phyloP scores from a whole-genome alignment of 1,140 invertebrate species.

The Cotesia glomerata region DNA sequence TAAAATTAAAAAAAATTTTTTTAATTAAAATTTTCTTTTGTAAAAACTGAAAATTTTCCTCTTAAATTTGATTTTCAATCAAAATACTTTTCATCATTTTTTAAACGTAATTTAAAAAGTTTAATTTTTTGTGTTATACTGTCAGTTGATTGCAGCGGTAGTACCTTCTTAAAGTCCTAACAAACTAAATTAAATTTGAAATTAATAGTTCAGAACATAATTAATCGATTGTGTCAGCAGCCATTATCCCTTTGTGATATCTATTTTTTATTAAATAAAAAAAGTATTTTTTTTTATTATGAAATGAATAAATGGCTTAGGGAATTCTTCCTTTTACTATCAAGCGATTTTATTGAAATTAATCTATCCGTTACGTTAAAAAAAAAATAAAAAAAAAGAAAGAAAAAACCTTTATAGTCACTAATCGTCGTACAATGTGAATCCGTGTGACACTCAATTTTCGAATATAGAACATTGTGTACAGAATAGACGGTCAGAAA shows the following conservation, averaged over 20 bases:
- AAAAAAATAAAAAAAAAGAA: neutral
- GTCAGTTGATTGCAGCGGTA: no score
- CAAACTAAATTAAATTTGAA: neutral
- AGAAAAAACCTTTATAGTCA: slow-evolving; percentile 28
- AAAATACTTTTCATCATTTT: no score
- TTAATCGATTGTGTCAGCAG: no score
- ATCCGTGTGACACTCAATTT: slow-evolving; percentile 36
- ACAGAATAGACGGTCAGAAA: neutral
- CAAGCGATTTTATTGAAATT: neutral
- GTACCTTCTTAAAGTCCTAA: no score
- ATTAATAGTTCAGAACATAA: neutral
- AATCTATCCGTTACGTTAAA: neutral
- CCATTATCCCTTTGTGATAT: no score
- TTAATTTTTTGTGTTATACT: no score
- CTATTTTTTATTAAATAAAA: no score
- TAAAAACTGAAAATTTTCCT: no score
- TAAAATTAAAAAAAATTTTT: no score
- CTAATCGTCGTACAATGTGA: slow-evolving; percentile 33
- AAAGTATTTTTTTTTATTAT: neutral
- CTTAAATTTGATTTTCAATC: no score
- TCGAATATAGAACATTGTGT: neutral
- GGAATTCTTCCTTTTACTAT: slow-evolving; percentile 14
- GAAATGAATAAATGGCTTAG: neutral
- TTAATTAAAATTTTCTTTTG: no score
- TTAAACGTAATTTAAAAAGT: no score